A percentile compares a stretch with the other conserved stretches of the same genome.
These are phyloP conservation scores for Diphyllodes magnificus DNA, from an alignment of 2,113 vertebrate species.

Conservation along the genomic window DNA sequence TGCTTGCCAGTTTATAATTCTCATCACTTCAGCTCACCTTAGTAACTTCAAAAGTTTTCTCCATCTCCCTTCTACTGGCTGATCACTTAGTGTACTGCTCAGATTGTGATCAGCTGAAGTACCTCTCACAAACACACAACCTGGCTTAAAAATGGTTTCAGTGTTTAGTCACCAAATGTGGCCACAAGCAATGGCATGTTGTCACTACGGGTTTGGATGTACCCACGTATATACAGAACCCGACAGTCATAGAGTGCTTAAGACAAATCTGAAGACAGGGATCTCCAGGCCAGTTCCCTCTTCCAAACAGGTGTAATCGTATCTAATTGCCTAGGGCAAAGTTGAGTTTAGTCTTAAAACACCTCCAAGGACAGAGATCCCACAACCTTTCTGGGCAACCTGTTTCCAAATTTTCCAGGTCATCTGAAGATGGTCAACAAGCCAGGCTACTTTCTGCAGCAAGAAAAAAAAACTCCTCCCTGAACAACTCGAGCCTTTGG, in stretches of 20 bases:
- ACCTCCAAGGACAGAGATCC: neutral
- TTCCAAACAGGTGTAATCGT: neutral
- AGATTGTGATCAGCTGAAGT: neutral
- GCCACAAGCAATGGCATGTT: neutral
- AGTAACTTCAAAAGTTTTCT: neutral
- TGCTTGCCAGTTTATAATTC: neutral
- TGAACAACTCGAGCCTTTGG: neutral
- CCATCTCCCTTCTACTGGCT: neutral
- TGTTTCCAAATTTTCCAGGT: neutral
- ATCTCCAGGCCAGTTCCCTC: neutral
- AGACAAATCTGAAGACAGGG: neutral
- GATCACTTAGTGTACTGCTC: neutral
- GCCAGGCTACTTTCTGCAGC: neutral
- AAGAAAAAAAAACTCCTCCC: neutral
- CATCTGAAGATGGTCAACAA: neutral
- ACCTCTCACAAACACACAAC: neutral
- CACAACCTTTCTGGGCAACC: neutral
- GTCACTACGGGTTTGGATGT: neutral
- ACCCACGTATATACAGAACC: neutral
- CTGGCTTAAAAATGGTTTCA: neutral
- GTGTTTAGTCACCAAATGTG: neutral
- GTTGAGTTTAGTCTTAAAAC: neutral
- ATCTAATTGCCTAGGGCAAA: neutral
- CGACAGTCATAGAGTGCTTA: neutral
- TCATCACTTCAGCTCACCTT: neutral